Conservation (phyloP, 2,113 vertebrate genomes). For the Trogon surrucura region DNA sequence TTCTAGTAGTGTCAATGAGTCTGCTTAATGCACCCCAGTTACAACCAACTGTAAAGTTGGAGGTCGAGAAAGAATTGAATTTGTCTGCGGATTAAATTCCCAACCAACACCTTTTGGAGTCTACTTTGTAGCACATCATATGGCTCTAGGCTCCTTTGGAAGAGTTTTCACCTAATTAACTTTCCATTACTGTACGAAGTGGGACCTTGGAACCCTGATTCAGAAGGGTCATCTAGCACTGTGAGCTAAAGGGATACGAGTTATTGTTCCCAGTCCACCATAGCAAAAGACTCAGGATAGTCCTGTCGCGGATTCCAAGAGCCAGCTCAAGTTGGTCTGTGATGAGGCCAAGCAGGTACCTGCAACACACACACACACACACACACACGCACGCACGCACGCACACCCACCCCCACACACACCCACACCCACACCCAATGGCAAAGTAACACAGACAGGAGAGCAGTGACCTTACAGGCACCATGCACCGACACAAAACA, state of each 20-base stretch:
- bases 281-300: not conserved
- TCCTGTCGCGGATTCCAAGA: not conserved
- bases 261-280: not conserved
- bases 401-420: no score
- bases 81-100: not conserved
- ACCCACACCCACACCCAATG: no score
- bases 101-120: not conserved
- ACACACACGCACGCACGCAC: no score
- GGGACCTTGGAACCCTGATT: not conserved
- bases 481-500: not conserved
- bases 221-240: not conserved
- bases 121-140: rapidly evolving
- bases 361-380: not conserved
- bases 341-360: not conserved
- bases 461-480: not conserved
- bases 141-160: not conserved
- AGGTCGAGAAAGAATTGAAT: not conserved
- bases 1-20: not conserved
- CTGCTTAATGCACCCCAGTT: not conserved
- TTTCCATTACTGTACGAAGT: not conserved
- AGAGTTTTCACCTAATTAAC: not conserved
- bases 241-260: not conserved
- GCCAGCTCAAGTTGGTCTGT: not conserved
- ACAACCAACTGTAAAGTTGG: not conserved
- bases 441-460: not conserved